Evolutionary conservation across 1,140 invertebrate genomes (phyloP).

Genomic region (Drosophila subpulchrella): DNA sequence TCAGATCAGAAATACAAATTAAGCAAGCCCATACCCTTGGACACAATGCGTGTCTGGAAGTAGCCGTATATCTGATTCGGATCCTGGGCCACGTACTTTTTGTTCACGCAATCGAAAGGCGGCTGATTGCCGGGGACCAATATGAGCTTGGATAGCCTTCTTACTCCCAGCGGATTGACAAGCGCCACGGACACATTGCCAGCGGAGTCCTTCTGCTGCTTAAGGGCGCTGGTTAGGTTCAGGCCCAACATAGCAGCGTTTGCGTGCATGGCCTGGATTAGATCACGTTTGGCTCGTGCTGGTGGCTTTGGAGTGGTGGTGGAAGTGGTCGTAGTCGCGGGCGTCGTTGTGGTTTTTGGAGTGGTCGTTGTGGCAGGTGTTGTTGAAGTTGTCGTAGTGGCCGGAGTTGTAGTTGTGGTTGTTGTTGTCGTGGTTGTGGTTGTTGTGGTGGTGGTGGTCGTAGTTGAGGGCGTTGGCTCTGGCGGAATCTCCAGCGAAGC

Average conservation of each 20-base stretch:
- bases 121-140: slow-evolving; percentile 70
- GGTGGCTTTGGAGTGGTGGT: slow-evolving; percentile 41
- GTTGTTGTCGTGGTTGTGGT: slow-evolving; percentile 86
- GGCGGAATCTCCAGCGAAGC: slow-evolving; percentile 88
- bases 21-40: slow-evolving; percentile 86
- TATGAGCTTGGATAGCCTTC: slow-evolving; percentile 10
- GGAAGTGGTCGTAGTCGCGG: slow-evolving; percentile 29
- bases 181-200: slow-evolving; percentile 55
- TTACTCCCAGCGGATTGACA: slow-evolving; percentile 64
- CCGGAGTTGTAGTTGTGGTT: slow-evolving; percentile 84
- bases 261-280: slow-evolving; percentile 65
- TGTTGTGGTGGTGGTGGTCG: slow-evolving; percentile 86
- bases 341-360: slow-evolving; percentile 37
- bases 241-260: slow-evolving; percentile 66
- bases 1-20: not conserved
- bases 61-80: slow-evolving; percentile 90
- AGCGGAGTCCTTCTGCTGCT: slow-evolving; percentile 56
- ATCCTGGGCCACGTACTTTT: slow-evolving; percentile 87
- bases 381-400: slow-evolving; percentile 59
- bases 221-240: slow-evolving; percentile 57
- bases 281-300: slow-evolving; percentile 61
- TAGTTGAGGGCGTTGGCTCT: slow-evolving; percentile 86
- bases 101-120: slow-evolving; percentile 87
- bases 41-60: slow-evolving; percentile 87
- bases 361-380: slow-evolving; percentile 35